Evolutionary conservation across 2,888 invertebrate genomes (phyloP), one percentile per base, ranked within the genome.

Genomic region (Micoletzkya japonica): DNA sequence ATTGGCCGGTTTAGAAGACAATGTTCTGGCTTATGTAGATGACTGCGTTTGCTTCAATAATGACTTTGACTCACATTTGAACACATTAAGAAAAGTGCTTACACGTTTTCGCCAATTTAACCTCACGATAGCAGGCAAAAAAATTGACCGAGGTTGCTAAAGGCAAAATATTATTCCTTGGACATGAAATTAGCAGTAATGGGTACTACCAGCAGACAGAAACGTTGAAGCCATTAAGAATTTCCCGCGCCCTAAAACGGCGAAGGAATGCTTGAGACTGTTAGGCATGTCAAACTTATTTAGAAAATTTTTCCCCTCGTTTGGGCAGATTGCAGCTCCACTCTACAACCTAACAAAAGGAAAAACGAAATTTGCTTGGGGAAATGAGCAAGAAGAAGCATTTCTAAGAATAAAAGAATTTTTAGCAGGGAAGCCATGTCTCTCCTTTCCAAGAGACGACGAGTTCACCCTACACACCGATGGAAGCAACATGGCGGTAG

Each of bases 401-500:
- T 63, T 71, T 24, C 57, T 57, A 10, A 67, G 20, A 7, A 28
- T 73, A 1, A 39, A 39, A n/a, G 14, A 30, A 0, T n/a, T n/a
- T n/a, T n/a, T n/a, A n/a, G n/a, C n/a, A n/a, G n/a, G 26, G 1
- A 50, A 73, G 49, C 74, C 74, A 0, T 50, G 70, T 6, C 58
- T 74, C 14, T 60, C 37, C 0, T 72, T 50, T 36, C 73, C 73
- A 2, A 44, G 68, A 28, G 71, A 71, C 32, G 69, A 72, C 24
- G 59, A 70, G 17, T 77, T 78, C 50, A 69, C 75, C 7, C 54
- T 79, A 3, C 67, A 73, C 66, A 74, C 75, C 10, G 81, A 84
- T 66, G 83, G 78, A 4, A 79, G 78, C 7, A 70, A 70, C 10
- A 60, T 67, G n/a, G 83, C 79, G 1, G 37, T 80, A 4, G 83